phyloP scores from a whole-genome alignment of 92 coral and sea anemone species.

The Epizoanthus stellaris region DNA sequence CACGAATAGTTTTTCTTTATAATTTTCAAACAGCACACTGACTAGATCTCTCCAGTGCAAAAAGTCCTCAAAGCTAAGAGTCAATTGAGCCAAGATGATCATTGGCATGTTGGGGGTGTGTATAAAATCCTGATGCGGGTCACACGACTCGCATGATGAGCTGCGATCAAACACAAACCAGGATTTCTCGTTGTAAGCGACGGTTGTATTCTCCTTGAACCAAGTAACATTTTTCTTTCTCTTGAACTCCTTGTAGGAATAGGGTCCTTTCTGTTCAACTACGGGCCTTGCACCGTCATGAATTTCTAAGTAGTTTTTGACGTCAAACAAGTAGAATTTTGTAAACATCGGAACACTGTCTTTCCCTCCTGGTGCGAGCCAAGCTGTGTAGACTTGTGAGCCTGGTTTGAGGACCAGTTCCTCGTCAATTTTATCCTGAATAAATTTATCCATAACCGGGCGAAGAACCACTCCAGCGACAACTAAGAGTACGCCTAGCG shows the following conservation, averaged over 20 bases:
- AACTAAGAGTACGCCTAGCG: conserved; percentile 51
- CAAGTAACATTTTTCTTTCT: conserved; percentile 70
- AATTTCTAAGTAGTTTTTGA: conserved; percentile 69
- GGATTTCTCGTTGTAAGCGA: conserved; percentile 73
- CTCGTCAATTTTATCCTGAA: conserved; percentile 59
- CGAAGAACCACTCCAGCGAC: conserved; percentile 49
- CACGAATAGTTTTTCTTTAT: conserved; percentile 68
- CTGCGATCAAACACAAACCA: conserved; percentile 61
- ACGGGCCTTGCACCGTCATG: conserved; percentile 67
- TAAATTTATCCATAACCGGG: conserved; percentile 45
- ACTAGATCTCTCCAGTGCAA: conserved; percentile 46
- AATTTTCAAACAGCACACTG: conserved; percentile 51
- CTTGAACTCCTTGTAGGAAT: conserved; percentile 68
- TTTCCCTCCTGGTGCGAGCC: conserved; percentile 60
- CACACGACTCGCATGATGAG: conserved; percentile 69
- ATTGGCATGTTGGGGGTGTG: conserved; percentile 77
- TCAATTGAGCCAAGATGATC: conserved; percentile 71
- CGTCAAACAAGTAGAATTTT: conserved; percentile 76
- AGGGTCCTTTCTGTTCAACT: conserved; percentile 80
- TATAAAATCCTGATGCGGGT: conserved; percentile 59
- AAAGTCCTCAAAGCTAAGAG: conserved; percentile 55
- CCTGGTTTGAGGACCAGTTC: conserved; percentile 67
- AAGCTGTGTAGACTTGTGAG: conserved; percentile 61
- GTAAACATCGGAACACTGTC: conserved; percentile 71
- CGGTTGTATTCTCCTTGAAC: conserved; percentile 56